Conservation (phyloP, 2,888 invertebrate species). For the Luperina testacea region DNA sequence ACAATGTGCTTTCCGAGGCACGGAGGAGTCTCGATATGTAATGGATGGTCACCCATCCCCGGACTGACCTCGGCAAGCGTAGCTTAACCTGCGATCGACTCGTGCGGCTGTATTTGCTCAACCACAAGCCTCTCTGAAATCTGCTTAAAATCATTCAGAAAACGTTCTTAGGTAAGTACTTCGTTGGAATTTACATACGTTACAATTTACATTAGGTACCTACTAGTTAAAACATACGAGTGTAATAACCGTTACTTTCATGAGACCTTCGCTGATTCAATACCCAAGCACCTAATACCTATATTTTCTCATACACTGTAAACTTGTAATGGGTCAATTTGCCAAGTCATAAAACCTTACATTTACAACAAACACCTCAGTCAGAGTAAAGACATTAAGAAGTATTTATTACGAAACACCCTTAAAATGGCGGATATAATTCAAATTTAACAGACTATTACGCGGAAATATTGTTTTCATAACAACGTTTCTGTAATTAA, state of each 20-base stretch:
- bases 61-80: not conserved
- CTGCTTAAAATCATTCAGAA: not conserved
- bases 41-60: not conserved
- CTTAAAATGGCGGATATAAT: constrained; percentile 69
- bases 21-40: too few relatives aligned
- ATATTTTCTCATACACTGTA: constrained; percentile 39
- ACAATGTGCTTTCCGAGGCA: too few relatives aligned
- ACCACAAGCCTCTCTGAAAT: not conserved
- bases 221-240: constrained; percentile 14
- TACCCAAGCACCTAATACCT: constrained; percentile 4
- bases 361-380: constrained; percentile 53
- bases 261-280: constrained; percentile 23
- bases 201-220: constrained; percentile 14
- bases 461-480: constrained; percentile 69
- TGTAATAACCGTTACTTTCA: constrained; percentile 27
- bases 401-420: constrained; percentile 70
- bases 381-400: constrained; percentile 66
- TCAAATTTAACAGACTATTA: constrained; percentile 76
- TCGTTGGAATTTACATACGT: not conserved
- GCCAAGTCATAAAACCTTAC: constrained; percentile 43
- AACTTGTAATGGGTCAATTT: constrained; percentile 55
- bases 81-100: not conserved
- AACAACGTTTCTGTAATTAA: constrained; percentile 67
- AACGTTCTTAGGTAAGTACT: not conserved
- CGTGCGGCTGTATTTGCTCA: not conserved